Base-by-base conservation (phyloP, 2,113 vertebrate species). In the Hemiprocne comata region DNA sequence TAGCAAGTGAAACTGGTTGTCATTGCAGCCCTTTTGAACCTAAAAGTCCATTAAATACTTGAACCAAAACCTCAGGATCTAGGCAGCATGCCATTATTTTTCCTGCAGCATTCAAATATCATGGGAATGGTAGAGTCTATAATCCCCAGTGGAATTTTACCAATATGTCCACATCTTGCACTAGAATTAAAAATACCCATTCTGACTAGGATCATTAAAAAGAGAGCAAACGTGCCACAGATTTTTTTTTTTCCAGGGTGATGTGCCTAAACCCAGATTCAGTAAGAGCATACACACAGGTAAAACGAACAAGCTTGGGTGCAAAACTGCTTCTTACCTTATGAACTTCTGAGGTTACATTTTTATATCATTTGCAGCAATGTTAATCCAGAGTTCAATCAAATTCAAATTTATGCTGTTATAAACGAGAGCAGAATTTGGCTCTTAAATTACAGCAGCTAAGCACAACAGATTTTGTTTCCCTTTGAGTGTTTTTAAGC, bases 401-500 rank as follows among this genome's bases (percentile, higher is more conserved):
- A 89, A 93, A 95, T 95, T 94, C 91, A 90, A 95, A 96, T 95
- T 70, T 88, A 95, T 94, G 72, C 81, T 23, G 7, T 80, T 80
- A 38, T 38, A 94, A 88, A 89, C 1, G 44, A 65, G 79, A 94
- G 40, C 46, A 90, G 82, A 90, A 91, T 94, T 84, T 72, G 57
- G 34, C 21, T 90, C 44, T 75, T 71, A 83, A 80, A 93, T 88
- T 85, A 85, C 24, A 85, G 82, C 90, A 94, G 61, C 75, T 53
- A 90, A 93, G 75, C n/a, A 96, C 72, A 92, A 94, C 85, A 90
- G 87, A 71, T 95, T 93, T 95, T 89, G 67, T 96, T 96, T 94
- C 72, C 67, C 75, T 94, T 81, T n/a, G 69, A 90, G 79, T 88
- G 75, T 90, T 96, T 94, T 94, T 84, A 97, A 93, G 87, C 38